Conservation (phyloP, 1,140 invertebrate species). For the Cataglyphis hispanica region DNA sequence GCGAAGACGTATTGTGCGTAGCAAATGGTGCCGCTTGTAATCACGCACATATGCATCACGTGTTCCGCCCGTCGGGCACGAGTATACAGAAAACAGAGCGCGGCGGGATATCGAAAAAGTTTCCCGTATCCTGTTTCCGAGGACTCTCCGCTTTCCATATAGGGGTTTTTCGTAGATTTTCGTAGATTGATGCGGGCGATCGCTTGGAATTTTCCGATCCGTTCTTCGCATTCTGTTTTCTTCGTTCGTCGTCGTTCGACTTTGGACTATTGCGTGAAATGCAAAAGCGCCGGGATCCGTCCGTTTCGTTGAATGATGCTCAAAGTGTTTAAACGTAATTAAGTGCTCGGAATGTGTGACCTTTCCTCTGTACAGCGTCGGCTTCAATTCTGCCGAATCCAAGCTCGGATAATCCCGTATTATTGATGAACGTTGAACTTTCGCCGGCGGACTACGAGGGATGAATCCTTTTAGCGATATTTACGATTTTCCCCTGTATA, state of each 20-base stretch:
- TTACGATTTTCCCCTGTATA: slow-evolving; percentile 1
- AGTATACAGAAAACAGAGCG: background rate
- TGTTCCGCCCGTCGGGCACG: background rate
- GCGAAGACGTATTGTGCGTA: slow-evolving; percentile 52
- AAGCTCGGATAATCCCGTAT: slow-evolving; percentile 49
- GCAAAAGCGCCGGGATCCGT: background rate
- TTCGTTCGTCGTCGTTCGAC: background rate
- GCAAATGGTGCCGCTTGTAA: slow-evolving; percentile 11
- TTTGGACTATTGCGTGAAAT: background rate
- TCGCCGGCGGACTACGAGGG: slow-evolving; percentile 34
- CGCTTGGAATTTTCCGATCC: background rate
- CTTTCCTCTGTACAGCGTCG: background rate
- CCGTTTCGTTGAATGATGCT: slow-evolving; percentile 15
- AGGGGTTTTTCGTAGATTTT: slow-evolving; percentile 3
- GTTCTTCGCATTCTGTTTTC: background rate
- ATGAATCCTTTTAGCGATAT: slow-evolving; percentile 54
- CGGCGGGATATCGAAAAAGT: slow-evolving; percentile 49
- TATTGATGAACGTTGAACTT: slow-evolving; percentile 58
- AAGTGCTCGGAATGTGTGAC: slow-evolving; percentile 38
- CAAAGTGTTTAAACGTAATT: slow-evolving; percentile 35
- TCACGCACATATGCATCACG: background rate
- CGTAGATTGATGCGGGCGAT: slow-evolving; percentile 32
- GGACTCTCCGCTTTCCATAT: background rate
- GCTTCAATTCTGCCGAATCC: background rate
- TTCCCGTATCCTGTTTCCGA: background rate